Evolutionary conservation across 2,888 invertebrate species (phyloP).

Genomic region (Octodonta nipae): DNA sequence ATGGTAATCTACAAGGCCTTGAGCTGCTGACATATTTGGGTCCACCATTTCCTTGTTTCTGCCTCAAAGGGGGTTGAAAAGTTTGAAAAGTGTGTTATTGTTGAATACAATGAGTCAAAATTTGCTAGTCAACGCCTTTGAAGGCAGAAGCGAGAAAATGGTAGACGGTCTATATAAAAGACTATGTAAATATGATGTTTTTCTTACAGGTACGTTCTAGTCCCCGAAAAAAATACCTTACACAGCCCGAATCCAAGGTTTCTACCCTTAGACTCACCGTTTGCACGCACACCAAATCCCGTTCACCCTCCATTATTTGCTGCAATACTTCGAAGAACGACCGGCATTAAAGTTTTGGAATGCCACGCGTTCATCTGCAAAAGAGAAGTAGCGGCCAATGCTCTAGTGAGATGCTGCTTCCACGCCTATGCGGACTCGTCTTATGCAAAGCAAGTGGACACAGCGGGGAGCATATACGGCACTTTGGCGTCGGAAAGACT

Average conservation of each 20-base stretch:
- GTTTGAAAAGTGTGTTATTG: no score
- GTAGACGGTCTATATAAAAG: no score
- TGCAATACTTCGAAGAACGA: conserved; percentile 86
- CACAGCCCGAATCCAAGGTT: conserved; percentile 67
- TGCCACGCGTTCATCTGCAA: conserved; percentile 98
- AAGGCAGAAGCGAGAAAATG: no score
- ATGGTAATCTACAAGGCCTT: no score
- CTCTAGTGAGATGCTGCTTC: conserved; percentile 91
- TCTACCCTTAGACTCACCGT: conserved; percentile 89
- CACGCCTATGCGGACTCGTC: conserved; percentile 95
- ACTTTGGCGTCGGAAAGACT: conserved; percentile 31
- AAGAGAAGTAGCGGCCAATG: conserved; percentile 91
- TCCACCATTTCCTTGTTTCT: no score
- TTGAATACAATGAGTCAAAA: no score
- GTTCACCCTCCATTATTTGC: conserved; percentile 94
- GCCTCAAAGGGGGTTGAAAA: no score
- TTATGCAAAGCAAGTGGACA: conserved; percentile 71
- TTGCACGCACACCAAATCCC: conserved; percentile 81
- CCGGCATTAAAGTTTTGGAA: conserved; percentile 94
- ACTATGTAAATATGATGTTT: no score
- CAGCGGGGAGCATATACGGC: conserved; percentile 37
- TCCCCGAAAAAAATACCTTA: conserved; percentile 36
- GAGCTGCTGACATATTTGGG: no score
- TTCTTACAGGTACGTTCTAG: conserved; percentile 36
- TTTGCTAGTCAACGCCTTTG: no score